A percentile compares a stretch with the other conserved stretches of the same genome.
These are phyloP conservation scores for Pongo pygmaeus DNA, from an alignment of 2,113 vertebrate species.

Conservation along the genomic window DNA sequence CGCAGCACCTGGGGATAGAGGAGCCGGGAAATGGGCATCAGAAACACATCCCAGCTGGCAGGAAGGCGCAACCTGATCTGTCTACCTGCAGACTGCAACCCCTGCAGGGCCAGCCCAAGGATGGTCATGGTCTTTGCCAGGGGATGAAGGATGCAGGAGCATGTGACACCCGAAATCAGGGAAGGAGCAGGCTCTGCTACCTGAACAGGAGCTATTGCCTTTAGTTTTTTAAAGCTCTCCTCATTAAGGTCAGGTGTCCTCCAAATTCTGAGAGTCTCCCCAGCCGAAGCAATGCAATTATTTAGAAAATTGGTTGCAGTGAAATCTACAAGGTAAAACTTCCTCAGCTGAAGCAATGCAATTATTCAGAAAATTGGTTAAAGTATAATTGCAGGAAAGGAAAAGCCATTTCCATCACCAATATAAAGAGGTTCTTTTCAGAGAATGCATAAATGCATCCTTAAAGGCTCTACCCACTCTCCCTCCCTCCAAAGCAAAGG, in stretches of 20 bases:
- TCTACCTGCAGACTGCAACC: background rate
- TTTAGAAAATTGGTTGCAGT: background rate
- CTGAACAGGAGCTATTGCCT: fast-evolving
- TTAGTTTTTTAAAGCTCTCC: background rate
- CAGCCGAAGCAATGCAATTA: background rate
- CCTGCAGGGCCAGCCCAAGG: fast-evolving
- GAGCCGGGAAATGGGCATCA: fast-evolving
- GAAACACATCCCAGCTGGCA: fast-evolving
- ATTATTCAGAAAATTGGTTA: background rate
- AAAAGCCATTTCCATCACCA: fast-evolving
- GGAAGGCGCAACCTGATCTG: fast-evolving
- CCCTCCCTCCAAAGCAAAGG: no score
- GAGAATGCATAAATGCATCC: fast-evolving
- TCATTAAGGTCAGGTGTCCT: background rate
- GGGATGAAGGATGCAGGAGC: fast-evolving
- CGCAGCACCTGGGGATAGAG: fast-evolving
- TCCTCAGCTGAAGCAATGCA: background rate
- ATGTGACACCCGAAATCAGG: fast-evolving
- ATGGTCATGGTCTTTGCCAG: fast-evolving
- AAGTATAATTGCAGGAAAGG: background rate
- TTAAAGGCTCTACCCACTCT: fast-evolving
- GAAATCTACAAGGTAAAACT: background rate
- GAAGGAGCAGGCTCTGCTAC: background rate
- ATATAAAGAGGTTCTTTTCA: background rate
- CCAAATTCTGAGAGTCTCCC: background rate